Evolutionary conservation across 2,113 vertebrate genomes (phyloP), one percentile per base, ranked within the genome.

Genomic region (Etia nguti): DNA sequence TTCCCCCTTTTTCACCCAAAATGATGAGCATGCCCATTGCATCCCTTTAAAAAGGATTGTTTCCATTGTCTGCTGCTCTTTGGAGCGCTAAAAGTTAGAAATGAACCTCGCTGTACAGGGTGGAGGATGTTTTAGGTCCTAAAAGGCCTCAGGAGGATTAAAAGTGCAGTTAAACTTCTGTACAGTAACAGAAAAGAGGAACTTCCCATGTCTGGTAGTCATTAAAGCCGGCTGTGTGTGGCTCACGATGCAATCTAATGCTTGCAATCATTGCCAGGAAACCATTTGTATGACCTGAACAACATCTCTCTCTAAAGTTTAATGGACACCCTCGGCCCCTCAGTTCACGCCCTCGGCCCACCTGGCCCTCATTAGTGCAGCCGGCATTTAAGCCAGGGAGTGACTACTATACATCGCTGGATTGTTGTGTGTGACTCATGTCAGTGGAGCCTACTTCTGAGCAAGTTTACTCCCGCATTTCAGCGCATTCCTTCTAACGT

Each of bases 211-310:
- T 57, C 7, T 57, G 24, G 24, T 24, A 57, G 24, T 57, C 55
- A 16, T 57, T 57, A 29, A 29, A 57, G 56, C 24, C 18, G 46
- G 46, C 46, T 57, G 56, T 0, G 56, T 29, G 56, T 57, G 56
- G 24, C 0, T 57, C 13, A 0, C 2, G 0, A 3, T 57, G 55
- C 0, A 29, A 57, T 57, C 15, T 29, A 57, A 57, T 7, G 2
- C 8, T 29, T 16, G 55, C 2, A 57, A 57, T 13, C 0, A 56
- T 57, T 57, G 56, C 29, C 56, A 0, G 56, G 56, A 57, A 57
- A 57, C 24, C 24, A 57, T 57, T 57, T 57, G 56, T 57, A 9
- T 57, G 56, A 57, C 56, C 56, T 29, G 4, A 57, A 57, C 55
- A 57, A 57, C 24, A 57, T 57, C 7, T 29, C 56, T 57, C 7